These are phyloP conservation scores for Hipparchia semele DNA, from an alignment of 2,888 invertebrate species.

Conservation along the genomic window DNA sequence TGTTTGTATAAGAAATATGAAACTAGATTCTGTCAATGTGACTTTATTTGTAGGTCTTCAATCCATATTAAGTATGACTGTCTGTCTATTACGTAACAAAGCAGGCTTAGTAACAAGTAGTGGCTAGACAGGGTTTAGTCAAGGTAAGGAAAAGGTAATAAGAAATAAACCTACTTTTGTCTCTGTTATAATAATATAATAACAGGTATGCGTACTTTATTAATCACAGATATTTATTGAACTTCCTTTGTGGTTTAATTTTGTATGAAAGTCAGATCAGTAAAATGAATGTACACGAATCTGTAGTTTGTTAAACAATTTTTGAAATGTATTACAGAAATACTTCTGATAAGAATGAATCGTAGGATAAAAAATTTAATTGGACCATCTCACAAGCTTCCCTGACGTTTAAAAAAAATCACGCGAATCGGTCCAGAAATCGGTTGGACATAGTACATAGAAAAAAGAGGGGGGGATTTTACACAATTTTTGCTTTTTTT, in stretches of 20 bases:
- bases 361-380: too few species aligned
- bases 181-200: neutral
- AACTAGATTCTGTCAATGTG: neutral
- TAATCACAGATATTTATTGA: slow-evolving; percentile 12
- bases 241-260: neutral
- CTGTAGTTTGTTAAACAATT: too few species aligned
- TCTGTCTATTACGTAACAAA: slow-evolving; percentile 7
- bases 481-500: too few species aligned
- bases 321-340: too few species aligned
- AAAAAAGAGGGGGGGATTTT: too few species aligned
- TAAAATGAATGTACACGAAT: too few species aligned
- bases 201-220: neutral
- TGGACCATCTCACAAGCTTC: too few species aligned
- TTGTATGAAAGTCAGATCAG: too few species aligned
- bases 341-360: too few species aligned
- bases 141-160: slow-evolving; percentile 16
- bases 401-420: too few species aligned
- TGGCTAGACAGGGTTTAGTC: slow-evolving; percentile 10
- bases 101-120: slow-evolving; percentile 7
- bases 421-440: too few species aligned
- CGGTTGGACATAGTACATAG: too few species aligned
- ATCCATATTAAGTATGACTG: neutral
- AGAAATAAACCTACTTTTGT: slow-evolving; percentile 3
- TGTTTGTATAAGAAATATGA: neutral
- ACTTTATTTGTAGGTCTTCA: slow-evolving; percentile 2